A percentile compares a stretch with the other conserved stretches of the same genome.
Conservation (phyloP, 2,113 vertebrate genomes). For the Triplophysa dalaica region DNA sequence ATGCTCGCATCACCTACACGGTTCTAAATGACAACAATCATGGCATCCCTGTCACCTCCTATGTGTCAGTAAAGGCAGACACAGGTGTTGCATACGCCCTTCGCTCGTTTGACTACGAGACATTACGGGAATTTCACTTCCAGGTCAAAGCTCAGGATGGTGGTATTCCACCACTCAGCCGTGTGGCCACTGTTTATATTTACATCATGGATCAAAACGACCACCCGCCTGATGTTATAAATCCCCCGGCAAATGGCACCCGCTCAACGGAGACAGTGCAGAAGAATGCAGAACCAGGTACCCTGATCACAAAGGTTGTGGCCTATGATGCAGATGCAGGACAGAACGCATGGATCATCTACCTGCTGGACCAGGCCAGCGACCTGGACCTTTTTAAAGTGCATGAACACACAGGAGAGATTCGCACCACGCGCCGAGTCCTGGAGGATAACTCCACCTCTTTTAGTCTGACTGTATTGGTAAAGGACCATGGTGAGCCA, state of each 20-base stretch:
- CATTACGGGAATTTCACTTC: conserved; percentile 90
- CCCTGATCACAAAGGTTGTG: conserved; percentile 94
- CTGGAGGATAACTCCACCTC: conserved; percentile 84
- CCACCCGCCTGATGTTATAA: conserved; percentile 88
- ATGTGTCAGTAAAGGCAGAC: conserved; percentile 89
- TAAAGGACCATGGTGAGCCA: conserved; percentile 90
- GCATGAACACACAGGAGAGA: conserved; percentile 90
- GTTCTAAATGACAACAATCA: conserved; percentile 89
- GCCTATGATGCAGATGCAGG: conserved; percentile 95
- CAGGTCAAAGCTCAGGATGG: conserved; percentile 92
- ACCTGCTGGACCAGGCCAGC: conserved; percentile 81
- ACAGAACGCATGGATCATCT: conserved; percentile 93
- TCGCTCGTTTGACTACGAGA: conserved; percentile 94
- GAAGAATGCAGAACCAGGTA: conserved; percentile 84
- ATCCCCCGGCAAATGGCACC: conserved; percentile 86
- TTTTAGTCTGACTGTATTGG: conserved; percentile 86
- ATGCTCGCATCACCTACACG: conserved; percentile 90
- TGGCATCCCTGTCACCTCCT: conserved; percentile 88
- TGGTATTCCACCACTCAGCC: conserved; percentile 87
- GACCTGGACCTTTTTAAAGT: conserved; percentile 90
- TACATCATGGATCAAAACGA: conserved; percentile 93
- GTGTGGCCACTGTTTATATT: conserved; percentile 87
- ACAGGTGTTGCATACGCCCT: conserved; percentile 89
- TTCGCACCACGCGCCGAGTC: conserved; percentile 90
- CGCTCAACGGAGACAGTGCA: conserved; percentile 87